Percentiles rank a stretch among this genome's conserved stretches.
Conservation (phyloP, 2,888 invertebrate genomes). For the Brenthis daphne region DNA sequence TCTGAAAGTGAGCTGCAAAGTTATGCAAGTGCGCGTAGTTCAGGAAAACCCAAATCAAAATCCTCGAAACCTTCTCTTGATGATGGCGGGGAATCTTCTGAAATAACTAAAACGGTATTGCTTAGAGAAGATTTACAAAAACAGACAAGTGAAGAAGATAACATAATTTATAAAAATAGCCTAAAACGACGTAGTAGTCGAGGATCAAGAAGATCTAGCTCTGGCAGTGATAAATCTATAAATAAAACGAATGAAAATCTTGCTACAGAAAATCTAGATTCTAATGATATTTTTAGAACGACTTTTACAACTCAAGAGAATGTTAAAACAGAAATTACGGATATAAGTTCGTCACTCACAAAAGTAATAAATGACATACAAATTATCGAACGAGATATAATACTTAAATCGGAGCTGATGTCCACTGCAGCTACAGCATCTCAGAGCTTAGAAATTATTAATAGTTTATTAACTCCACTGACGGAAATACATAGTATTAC, state of each 20-base stretch:
- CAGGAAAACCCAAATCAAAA: constrained; percentile 70
- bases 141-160: constrained; percentile 43
- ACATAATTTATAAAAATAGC: constrained; percentile 51
- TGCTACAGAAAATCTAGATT: constrained; percentile 45
- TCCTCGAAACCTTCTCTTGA: constrained; percentile 59
- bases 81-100: constrained; percentile 62
- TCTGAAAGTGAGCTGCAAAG: constrained; percentile 85
- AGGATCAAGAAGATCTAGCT: constrained; percentile 69
- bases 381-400: constrained; percentile 84
- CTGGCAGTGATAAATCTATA: constrained; percentile 76
- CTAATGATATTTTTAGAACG: constrained; percentile 28
- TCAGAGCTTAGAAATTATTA: constrained; percentile 85
- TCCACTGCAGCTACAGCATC: constrained; percentile 85
- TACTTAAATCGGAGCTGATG: constrained; percentile 85
- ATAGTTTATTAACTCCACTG: constrained; percentile 83
- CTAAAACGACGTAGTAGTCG: constrained; percentile 69
- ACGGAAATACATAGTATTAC: constrained; percentile 84
- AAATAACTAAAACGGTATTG: constrained; percentile 57
- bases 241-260: constrained; percentile 63
- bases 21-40: constrained; percentile 86
- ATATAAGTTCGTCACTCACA: constrained; percentile 57
- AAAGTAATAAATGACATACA: constrained; percentile 82
- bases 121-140: constrained; percentile 59
- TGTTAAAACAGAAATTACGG: constrained; percentile 53
- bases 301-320: constrained; percentile 47